phyloP scores from a whole-genome alignment of 2,797 vertebrate species.

The Rhynchotus rufescens region DNA sequence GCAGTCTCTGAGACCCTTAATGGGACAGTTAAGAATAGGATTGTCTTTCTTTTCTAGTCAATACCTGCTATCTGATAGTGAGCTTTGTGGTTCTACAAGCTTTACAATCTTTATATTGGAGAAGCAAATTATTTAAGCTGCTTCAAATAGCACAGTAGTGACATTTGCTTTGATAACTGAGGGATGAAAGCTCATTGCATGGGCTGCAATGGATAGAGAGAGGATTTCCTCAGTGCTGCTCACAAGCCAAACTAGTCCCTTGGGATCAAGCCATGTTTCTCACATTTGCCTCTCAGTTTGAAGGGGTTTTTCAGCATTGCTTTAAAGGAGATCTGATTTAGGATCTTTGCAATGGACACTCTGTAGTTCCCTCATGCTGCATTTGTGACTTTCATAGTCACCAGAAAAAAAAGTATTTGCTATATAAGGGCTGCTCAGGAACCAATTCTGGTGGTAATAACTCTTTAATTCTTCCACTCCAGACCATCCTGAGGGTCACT shows the following conservation, averaged over 20 bases:
- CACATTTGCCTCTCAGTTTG: neutral
- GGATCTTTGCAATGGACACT: neutral
- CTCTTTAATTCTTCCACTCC: neutral
- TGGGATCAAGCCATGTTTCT: neutral
- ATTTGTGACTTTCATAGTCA: neutral
- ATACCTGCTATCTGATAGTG: neutral
- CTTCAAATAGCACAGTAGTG: neutral
- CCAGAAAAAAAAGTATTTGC: neutral
- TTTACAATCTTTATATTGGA: accelerated
- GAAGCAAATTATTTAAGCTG: neutral
- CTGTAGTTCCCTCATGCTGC: neutral
- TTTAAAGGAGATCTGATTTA: neutral
- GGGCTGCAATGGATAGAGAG: neutral
- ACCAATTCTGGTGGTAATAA: neutral
- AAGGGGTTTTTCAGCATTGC: neutral
- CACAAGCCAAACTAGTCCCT: neutral
- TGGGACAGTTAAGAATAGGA: neutral
- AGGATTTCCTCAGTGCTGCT: neutral
- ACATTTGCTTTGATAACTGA: conserved; percentile 8
- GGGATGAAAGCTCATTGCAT: neutral
- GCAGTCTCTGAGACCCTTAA: neutral
- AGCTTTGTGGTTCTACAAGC: neutral
- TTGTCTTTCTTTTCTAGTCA: neutral
- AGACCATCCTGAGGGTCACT: neutral
- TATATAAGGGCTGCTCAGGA: accelerated